Evolutionary conservation across 2,113 vertebrate species (phyloP), one percentile per base, ranked within the genome.

Genomic region (Eublepharis macularius): DNA sequence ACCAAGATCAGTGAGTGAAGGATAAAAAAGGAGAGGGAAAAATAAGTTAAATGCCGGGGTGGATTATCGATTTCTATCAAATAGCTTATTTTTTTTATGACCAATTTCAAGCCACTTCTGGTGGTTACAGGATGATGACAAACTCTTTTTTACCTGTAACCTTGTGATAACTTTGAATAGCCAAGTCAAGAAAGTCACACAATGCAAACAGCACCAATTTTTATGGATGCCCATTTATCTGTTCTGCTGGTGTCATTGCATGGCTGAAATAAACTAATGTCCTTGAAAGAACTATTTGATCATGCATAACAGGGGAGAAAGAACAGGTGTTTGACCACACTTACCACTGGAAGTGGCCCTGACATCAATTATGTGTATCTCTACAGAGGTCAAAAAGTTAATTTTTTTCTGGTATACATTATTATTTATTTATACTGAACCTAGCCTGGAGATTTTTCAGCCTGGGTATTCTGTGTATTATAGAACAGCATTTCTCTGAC

Each of bases 381-480:
- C 57, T n/a, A 11, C 19, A 86, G 47, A 82, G 84, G 39, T 54
- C 65, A 79, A 83, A 90, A 12, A 73, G 72, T 41, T 76, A 82
- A 19, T 32, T 82, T 63, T 83, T 88, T 72, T 14, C 82, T 84
- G 86, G 72, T 49, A 82, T 1, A 45, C 32, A 74, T 51, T 41
- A 24, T 85, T 82, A 76, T 70, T 79, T 73, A 49, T 68, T 78
- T 72, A 65, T 66, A 45, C 80, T 39, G 12, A 21, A 4, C 63
- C 43, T 65, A 51, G 16, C 29, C 78, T 41, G 34, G 32, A 77
- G 39, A 34, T 77, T 19, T 72, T 32, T 41, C 26, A 63, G 10
- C 29, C 54, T 32, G 63, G 17, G 17, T 32, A 63, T 36, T 45
- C 41, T 45, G 14, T 41, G 32, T 19, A 45, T 65, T 45, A 80